These are phyloP conservation scores for Nansenia antarctica DNA, from an alignment of 2,113 vertebrate genomes.

Conservation along the genomic window DNA sequence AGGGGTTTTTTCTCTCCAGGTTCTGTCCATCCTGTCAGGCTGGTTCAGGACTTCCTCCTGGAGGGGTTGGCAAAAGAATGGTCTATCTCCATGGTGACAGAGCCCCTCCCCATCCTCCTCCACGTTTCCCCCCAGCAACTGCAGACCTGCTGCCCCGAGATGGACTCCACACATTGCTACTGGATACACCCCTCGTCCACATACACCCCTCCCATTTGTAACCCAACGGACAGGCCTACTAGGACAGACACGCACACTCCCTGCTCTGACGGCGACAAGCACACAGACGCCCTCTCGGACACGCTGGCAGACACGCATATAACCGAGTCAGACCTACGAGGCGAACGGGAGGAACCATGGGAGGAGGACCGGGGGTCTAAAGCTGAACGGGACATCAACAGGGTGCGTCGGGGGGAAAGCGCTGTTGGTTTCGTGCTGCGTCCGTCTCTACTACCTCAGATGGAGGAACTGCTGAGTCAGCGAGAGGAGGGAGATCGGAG, in stretches of 20 bases:
- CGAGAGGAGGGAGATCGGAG: background rate
- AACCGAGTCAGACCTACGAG: constrained; percentile 25
- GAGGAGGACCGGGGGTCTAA: background rate
- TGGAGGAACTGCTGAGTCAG: constrained; percentile 41
- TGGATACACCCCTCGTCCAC: constrained; percentile 50
- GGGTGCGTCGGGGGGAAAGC: constrained; percentile 31
- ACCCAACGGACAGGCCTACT: background rate
- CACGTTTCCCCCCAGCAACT: constrained; percentile 34
- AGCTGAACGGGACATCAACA: constrained; percentile 3
- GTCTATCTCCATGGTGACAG: constrained; percentile 62
- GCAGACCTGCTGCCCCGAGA: constrained; percentile 38
- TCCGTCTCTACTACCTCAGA: constrained; percentile 53
- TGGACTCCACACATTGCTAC: constrained; percentile 41
- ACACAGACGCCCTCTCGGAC: background rate
- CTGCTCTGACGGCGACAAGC: constrained; percentile 48
- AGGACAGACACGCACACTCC: constrained; percentile 11
- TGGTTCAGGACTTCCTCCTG: constrained; percentile 72
- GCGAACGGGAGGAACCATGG: background rate
- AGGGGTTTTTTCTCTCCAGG: constrained; percentile 60
- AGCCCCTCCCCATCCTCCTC: constrained; percentile 67
- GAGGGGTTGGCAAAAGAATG: constrained; percentile 71
- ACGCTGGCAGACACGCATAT: background rate
- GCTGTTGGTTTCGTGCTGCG: constrained; percentile 49
- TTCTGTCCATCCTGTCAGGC: constrained; percentile 61
- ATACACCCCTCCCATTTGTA: constrained; percentile 12